Base-by-base conservation (phyloP, 37 sponge, comb jelly and placozoan genomes). In the Ianthella basta region DNA sequence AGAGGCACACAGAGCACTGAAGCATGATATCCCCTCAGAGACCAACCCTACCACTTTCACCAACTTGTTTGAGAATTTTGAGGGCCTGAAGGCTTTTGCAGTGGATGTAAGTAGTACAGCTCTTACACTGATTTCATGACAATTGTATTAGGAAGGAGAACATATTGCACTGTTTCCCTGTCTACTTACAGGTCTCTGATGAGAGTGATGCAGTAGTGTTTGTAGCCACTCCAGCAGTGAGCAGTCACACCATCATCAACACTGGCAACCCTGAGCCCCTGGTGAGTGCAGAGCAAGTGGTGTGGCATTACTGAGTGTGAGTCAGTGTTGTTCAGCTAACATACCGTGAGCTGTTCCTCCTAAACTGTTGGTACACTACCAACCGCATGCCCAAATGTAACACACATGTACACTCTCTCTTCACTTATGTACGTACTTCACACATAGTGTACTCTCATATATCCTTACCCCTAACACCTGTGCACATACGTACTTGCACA, bases 221-320 rank as follows among this genome's bases (percentile, higher is more conserved):
- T 82, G 89, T 88, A 27, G 81, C 88, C 6, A 88, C 83, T 38
- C 93, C 93, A 30, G 63, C 93, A 21, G 69, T 92, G 24, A 81
- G 86, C 38, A 85, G 82, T 21, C 73, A 73, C 25, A 81, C 87
- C n/a, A 61, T 92, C 40, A 54, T 89, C 29, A 68, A 80, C 70
- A 86, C 84, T 67, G 93, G 93, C 19, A 88, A 89, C 40, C 87
- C 87, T 15, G 93, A 92, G 65, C 83, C 55, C 68, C 81, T 89
- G 80, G 93, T 88, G 83, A 29, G 88, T 24, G 41, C 35, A 36
- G 19, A n/a, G n/a, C n/a, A n/a, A n/a, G n/a, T n/a, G n/a, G n/a
- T n/a, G n/a, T n/a, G n/a, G n/a, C n/a, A n/a, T n/a, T n/a, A n/a
- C n/a, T n/a, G n/a, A n/a, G n/a, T n/a, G n/a, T n/a, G n/a, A n/a